Evolutionary conservation across 1,140 invertebrate species (phyloP), one percentile per base, ranked within the genome.

Genomic region (Drosophila micromelanica): DNA sequence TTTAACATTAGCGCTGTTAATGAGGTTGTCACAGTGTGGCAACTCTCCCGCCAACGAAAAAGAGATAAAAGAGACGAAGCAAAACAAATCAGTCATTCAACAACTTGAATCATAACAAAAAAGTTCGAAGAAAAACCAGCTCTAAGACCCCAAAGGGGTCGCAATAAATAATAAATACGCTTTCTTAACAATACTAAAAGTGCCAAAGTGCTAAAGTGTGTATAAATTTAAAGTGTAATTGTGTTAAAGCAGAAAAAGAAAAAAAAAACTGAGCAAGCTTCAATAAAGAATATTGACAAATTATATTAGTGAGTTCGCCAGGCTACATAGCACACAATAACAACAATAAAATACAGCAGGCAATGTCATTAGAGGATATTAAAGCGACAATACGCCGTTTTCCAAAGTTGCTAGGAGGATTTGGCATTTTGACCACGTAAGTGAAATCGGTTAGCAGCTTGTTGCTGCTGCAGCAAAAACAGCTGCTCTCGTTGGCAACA

Each of bases 341-440:
- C 32, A 8, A 32, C 30, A 67, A 17, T 17, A 17, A 76, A 56
- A 63, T 43, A 62, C 32, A 62, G 17, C 70, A 69, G 80, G 80
- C 80, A 68, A 86, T 90, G 85, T 80, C 85, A 85, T 80, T 90
- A 54, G 86, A 90, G 69, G 80, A 90, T 68, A 73, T 90, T 20
- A 90, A 80, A 71, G 51, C 72, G 63, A 90, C 77, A 45, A 30
- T 91, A 55, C 72, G 81, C 60, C 90, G 90, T 76, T 78, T 90
- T 76, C 80, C 80, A 43, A 91, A 91, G 64, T 64, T 90, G 62
- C 49, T 90, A 5, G 90, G 90, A 49, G 73, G 90, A 59, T 70
- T 91, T 76, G 90, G 90, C 51, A 74, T 91, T 15, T 71, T 91
- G 38, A 91, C 86, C 64, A 86, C 90, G 90, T 91, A 85, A 91